Conservation (phyloP, 2,888 invertebrate genomes). For the Apamea anceps region DNA sequence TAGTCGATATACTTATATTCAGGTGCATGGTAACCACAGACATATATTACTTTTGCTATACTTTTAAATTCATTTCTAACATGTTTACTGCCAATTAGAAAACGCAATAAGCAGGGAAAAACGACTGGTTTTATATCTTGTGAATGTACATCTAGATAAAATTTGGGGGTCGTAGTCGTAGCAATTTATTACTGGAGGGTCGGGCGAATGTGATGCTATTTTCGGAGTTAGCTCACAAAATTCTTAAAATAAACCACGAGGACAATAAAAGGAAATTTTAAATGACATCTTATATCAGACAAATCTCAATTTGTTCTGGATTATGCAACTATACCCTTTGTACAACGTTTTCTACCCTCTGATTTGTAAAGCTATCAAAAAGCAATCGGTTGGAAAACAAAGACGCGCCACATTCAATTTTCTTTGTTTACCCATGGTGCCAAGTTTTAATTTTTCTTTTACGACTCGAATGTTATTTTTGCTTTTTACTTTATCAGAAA, state of each 20-base stretch:
- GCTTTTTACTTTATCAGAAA: conserved; percentile 17
- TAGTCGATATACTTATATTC: conserved; percentile 15
- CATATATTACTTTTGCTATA: neutral
- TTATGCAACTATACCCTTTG: conserved; percentile 29
- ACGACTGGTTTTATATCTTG: conserved; percentile 68
- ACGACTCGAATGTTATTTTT: conserved; percentile 33
- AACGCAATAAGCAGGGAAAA: conserved; percentile 68
- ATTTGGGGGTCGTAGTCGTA: conserved; percentile 69
- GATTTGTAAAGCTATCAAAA: conserved; percentile 36
- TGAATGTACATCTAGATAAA: conserved; percentile 73
- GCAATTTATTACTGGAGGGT: conserved; percentile 74
- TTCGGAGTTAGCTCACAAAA: conserved; percentile 57
- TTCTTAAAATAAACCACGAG: conserved; percentile 34
- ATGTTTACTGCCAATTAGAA: conserved; percentile 68
- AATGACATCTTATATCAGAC: neutral
- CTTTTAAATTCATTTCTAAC: conserved; percentile 39
- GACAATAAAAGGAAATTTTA: conserved; percentile 25
- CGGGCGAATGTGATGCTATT: conserved; percentile 62
- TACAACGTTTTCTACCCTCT: conserved; percentile 13
- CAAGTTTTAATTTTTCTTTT: conserved; percentile 43
- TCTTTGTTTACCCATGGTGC: conserved; percentile 44
- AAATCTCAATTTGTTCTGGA: conserved; percentile 17
- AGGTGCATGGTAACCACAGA: conserved; percentile 1
- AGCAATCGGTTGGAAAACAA: conserved; percentile 42
- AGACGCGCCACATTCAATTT: conserved; percentile 39